Base-by-base conservation (phyloP, 2,797 vertebrate species). In the Pangasius djambal region DNA sequence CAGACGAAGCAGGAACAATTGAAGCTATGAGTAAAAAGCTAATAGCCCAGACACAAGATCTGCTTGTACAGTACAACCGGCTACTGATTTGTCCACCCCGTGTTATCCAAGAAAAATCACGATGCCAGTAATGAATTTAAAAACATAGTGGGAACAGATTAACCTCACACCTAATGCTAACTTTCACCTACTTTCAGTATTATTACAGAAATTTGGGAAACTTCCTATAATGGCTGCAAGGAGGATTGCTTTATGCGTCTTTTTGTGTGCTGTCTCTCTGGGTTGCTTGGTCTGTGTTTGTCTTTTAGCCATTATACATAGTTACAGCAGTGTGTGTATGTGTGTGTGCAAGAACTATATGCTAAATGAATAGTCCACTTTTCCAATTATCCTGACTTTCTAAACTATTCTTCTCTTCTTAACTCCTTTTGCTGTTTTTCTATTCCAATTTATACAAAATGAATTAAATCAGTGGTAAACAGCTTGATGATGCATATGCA, bases 191-290 rank as follows among this genome's bases (percentile, higher is more conserved):
- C 13, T 25, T 55, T 88, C 31, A 50, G 61, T 75, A 12, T 77
- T 12, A 9, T 52, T 20, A 16, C 28, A 65, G 57, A 22, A 65
- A 77, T 44, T 70, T 82, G 65, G 50, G 40, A 31, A 75, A 87
- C n/a, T 69, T 88, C 77, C 48, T 86, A 40, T 86, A 48, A 44
- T n/a, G 0, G 40, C 59, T 44, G 31, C 55, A 34, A 61, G 37
- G 4, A 86, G 75, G 70, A 70, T 81, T 90, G 89, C 88, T 86
- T 89, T 85, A n/a, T 70, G 88, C 86, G 40, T 86, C 37, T 72
- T 75, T 87, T 15, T 82, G 75, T 91, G 59, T 48, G 37, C 52
- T 90, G 70, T 82, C 31, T 65, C 13, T 83, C 59, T 83, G 82
- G 61, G 40, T 65, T 65, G 82, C 40, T 48, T 83, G 40, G 3